Percentiles rank a stretch among this genome's conserved stretches.
Conservation (phyloP, 2,797 vertebrate genomes). For the Darevskia nairensis region DNA sequence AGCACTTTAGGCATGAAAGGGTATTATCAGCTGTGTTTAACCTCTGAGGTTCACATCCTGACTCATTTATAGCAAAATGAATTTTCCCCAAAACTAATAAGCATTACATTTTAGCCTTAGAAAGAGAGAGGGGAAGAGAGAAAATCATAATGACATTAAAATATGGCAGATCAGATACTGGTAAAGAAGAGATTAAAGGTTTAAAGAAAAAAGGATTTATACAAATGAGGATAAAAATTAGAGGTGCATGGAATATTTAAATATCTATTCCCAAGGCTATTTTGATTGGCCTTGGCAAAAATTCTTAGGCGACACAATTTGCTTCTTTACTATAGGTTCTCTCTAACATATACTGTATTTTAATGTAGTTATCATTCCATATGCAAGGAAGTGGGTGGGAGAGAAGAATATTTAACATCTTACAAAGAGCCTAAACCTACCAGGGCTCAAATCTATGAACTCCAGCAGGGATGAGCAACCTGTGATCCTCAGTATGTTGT, state of each 20-base stretch:
- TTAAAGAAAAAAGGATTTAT: constrained; percentile 40
- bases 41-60: constrained; percentile 52
- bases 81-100: constrained; percentile 55
- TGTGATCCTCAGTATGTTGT: neutral
- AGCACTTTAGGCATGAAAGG: constrained; percentile 30
- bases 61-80: constrained; percentile 54
- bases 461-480: neutral
- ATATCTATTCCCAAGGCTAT: neutral
- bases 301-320: constrained; percentile 4
- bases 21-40: constrained; percentile 58
- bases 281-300: neutral
- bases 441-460: neutral
- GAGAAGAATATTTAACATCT: neutral
- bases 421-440: too few relatives aligned
- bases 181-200: constrained; percentile 41
- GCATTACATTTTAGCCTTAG: constrained; percentile 45
- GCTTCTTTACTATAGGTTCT: neutral
- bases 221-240: constrained; percentile 28
- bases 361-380: neutral
- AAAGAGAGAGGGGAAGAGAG: neutral
- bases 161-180: constrained; percentile 27
- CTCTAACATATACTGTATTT: constrained; percentile 19
- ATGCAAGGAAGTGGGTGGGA: neutral
- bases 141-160: constrained; percentile 49
- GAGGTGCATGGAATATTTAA: neutral